Evolutionary conservation across 2,888 invertebrate species (phyloP).

Genomic region (Drosophila nr. perissopoda): DNA sequence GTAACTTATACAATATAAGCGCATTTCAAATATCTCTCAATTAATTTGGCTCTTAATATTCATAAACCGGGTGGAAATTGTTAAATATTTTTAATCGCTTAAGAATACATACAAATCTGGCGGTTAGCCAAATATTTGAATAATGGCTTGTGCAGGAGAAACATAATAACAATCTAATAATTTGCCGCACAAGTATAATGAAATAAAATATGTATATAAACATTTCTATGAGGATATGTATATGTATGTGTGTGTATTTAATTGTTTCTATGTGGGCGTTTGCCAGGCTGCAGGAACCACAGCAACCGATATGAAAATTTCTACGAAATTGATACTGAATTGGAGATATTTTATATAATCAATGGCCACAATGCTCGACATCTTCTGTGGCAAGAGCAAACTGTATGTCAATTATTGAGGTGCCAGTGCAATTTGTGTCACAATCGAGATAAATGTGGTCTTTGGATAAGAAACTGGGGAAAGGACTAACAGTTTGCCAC

Average conservation of each 20-base stretch:
- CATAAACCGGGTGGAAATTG: conserved; percentile 3
- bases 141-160: conserved; percentile 25
- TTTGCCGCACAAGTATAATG: conserved; percentile 10
- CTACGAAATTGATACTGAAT: conserved; percentile 30
- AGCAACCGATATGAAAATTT: conserved; percentile 29
- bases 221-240: not conserved
- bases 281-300: conserved; percentile 37
- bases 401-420: conserved; percentile 45
- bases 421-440: conserved; percentile 50
- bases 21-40: not conserved
- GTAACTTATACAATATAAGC: not conserved
- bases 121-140: conserved; percentile 49
- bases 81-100: conserved; percentile 15
- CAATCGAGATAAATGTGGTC: conserved; percentile 24
- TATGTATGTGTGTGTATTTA: not conserved
- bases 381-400: conserved; percentile 12
- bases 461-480: not conserved
- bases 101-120: conserved; percentile 27
- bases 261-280: not conserved
- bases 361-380: conserved; percentile 3
- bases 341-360: conserved; percentile 28
- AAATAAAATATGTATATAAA: conserved; percentile 4
- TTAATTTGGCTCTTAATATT: not conserved
- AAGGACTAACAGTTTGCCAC: conserved; percentile 6
- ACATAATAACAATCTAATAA: conserved; percentile 28